Evolutionary conservation across 2,113 vertebrate species (phyloP).

Genomic region (Zapus hudsonius): DNA sequence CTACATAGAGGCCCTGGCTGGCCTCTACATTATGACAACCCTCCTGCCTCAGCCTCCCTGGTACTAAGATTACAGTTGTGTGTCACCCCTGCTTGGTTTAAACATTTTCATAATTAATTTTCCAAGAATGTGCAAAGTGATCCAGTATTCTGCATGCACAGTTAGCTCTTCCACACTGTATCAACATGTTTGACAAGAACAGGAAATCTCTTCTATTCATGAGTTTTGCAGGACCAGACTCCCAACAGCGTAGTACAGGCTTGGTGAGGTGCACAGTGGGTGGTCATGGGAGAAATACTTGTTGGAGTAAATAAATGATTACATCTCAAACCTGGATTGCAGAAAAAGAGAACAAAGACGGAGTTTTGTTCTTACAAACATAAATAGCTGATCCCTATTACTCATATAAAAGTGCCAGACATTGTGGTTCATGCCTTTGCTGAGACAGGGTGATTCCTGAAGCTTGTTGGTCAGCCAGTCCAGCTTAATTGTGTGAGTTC

Average conservation of each 20-base stretch:
- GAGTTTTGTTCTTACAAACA: too few relatives aligned
- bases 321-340: background rate
- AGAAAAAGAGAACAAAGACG: background rate
- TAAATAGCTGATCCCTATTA: too few relatives aligned
- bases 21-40: too few relatives aligned
- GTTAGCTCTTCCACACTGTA: background rate
- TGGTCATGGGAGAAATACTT: background rate
- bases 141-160: background rate
- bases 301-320: background rate
- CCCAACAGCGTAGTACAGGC: fast-evolving
- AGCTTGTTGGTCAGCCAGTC: too few relatives aligned
- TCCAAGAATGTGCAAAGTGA: background rate
- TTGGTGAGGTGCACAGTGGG: background rate
- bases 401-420: too few relatives aligned
- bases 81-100: background rate
- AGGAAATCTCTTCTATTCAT: background rate
- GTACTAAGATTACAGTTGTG: background rate
- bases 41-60: background rate
- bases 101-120: background rate
- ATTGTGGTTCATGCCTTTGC: too few relatives aligned
- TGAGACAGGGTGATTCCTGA: too few relatives aligned
- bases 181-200: background rate
- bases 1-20: too few relatives aligned
- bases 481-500: too few relatives aligned
- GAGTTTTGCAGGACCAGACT: background rate